Evolutionary conservation across 2,888 invertebrate genomes (phyloP).

Genomic region (Strigamia crassipes): DNA sequence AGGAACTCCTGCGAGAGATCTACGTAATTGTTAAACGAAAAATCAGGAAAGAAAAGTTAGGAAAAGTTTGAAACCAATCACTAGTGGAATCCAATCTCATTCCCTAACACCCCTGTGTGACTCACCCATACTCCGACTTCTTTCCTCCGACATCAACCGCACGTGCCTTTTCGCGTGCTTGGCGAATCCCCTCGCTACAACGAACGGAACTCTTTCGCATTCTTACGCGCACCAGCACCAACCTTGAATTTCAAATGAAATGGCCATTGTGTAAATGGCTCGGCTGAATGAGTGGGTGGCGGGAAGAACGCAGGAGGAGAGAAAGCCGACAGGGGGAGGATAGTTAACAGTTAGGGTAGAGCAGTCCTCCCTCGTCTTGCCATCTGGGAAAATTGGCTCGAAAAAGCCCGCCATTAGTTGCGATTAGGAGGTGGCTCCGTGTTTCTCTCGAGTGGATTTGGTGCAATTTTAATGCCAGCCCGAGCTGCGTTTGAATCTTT

Average conservation of each 20-base stretch:
- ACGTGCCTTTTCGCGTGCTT: slow-evolving; percentile 42
- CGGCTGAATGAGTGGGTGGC: slow-evolving; percentile 36
- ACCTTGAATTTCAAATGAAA: slow-evolving; percentile 42
- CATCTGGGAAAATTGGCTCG: slow-evolving; percentile 43
- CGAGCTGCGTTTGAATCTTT: slow-evolving; percentile 43
- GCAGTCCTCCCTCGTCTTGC: slow-evolving; percentile 33
- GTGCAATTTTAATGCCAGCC: slow-evolving; percentile 43
- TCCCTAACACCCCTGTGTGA: slow-evolving; percentile 3
- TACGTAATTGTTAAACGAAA: neutral
- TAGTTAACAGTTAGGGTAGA: slow-evolving; percentile 32
- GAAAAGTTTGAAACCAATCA: slow-evolving; percentile 30
- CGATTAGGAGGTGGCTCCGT: slow-evolving; percentile 31
- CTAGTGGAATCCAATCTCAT: slow-evolving; percentile 42
- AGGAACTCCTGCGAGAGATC: neutral
- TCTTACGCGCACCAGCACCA: slow-evolving; percentile 38
- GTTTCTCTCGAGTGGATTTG: slow-evolving; percentile 43
- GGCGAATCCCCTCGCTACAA: slow-evolving; percentile 20
- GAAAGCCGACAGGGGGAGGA: neutral
- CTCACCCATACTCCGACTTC: slow-evolving; percentile 4
- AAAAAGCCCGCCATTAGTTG: slow-evolving; percentile 44
- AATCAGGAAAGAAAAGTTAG: slow-evolving; percentile 3
- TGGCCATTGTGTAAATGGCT: slow-evolving; percentile 40
- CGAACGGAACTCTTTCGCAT: slow-evolving; percentile 20
- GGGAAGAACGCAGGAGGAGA: slow-evolving; percentile 7
- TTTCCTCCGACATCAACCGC: slow-evolving; percentile 29